Conservation (phyloP, 1,140 invertebrate species). For the Cherax quadricarinatus region DNA sequence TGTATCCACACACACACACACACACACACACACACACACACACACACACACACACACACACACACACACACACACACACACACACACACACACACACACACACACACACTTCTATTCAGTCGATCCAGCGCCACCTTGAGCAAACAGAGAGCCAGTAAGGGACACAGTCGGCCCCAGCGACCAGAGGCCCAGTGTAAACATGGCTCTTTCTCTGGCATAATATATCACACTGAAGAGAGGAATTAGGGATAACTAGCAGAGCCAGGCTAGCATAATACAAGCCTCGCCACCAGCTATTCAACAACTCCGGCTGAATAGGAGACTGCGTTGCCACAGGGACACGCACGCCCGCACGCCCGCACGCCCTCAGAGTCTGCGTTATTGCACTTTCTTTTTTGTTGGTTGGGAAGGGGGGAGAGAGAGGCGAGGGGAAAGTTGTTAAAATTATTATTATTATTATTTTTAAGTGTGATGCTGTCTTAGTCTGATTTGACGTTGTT, state of each 20-base stretch:
- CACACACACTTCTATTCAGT: slow-evolving; percentile 65
- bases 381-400: neutral
- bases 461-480: no score
- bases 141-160: slow-evolving; percentile 50
- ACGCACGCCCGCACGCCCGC: no score
- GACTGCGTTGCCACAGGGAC: neutral
- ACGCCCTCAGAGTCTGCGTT: neutral
- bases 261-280: slow-evolving; percentile 52
- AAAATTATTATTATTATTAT: no score
- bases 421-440: no score
- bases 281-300: slow-evolving; percentile 55
- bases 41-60: no score
- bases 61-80: no score
- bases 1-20: no score
- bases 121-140: slow-evolving; percentile 61
- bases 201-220: slow-evolving; percentile 62
- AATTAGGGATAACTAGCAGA: slow-evolving; percentile 69
- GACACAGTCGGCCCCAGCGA: slow-evolving; percentile 61
- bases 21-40: neutral
- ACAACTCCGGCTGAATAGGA: slow-evolving; percentile 50
- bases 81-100: slow-evolving; percentile 1
- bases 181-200: slow-evolving; percentile 58
- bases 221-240: slow-evolving; percentile 68
- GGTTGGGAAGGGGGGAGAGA: no score
- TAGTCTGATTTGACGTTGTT: no score